Evolutionary conservation across 2,888 invertebrate species (phyloP).

Genomic region (Aleiodes alternator): DNA sequence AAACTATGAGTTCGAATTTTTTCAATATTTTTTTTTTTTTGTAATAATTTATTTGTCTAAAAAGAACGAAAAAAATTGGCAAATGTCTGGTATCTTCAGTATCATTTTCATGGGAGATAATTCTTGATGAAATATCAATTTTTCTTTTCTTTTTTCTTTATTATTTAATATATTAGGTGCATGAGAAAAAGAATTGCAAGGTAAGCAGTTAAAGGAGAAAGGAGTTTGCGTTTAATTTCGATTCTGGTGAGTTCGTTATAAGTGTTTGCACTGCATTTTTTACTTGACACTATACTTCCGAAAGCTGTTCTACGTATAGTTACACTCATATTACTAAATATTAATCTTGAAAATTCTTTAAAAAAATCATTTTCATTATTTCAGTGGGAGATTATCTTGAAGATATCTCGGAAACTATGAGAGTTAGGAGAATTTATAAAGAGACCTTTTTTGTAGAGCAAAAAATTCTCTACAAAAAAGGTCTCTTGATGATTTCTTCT

Average conservation of each 20-base stretch:
- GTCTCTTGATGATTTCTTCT: no score
- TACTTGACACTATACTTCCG: conserved; percentile 5
- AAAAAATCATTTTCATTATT: no score
- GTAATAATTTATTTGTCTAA: no score
- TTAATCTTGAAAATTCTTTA: background rate
- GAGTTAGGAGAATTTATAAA: no score
- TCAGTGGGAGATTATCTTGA: no score
- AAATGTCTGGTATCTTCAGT: no score
- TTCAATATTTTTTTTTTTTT: no score
- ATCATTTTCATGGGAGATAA: background rate
- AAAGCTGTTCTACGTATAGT: background rate
- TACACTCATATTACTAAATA: background rate
- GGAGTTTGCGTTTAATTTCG: conserved; percentile 20
- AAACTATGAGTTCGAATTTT: no score
- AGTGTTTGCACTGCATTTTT: conserved; percentile 33
- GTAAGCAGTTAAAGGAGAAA: conserved; percentile 10
- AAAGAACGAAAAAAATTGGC: no score
- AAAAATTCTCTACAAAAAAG: no score
- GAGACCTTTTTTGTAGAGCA: no score
- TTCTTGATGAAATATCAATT: background rate
- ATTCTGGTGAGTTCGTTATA: conserved; percentile 5
- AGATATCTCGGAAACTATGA: no score
- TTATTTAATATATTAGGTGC: conserved; percentile 1
- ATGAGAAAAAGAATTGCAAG: conserved; percentile 24
- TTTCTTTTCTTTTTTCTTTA: conserved; percentile 3